Base-by-base conservation (phyloP, 2,888 invertebrate genomes). In the Matsumyia berberina region DNA sequence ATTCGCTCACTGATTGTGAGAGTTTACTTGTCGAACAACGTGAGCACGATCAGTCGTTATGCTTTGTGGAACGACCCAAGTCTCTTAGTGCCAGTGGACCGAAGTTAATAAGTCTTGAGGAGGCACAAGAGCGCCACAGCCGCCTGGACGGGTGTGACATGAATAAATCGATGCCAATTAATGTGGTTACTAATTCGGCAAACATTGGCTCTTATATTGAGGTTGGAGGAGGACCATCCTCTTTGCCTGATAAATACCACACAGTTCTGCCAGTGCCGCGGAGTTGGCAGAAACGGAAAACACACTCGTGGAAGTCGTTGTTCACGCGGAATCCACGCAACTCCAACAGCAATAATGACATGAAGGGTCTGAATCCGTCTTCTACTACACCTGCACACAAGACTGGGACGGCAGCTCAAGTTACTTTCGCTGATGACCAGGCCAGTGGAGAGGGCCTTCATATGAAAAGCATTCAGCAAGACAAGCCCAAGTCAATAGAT, bases 41-140 rank as follows among this genome's bases (percentile, higher is more conserved):
- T 86, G 94, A 73, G 91, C 93, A 77, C 88, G 90, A 87, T 92
- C 93, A 87, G 66, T 91, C 90, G 87, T 91, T 74, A 88, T 92
- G 76, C 90, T 87, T 89, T 62, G 89, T 89, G 0, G 93, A 95
- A 6, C 93, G 98, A 7, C 98, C 98, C 0, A 98, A 98, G 90
- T 98, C 98, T 74, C 91, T 98, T 12, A 97, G 98, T 0, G 95
- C 98, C 86, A 96, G 97, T 44, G 97, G 98, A 0, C 97, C 98
- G 0, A 96, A 97, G 89, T 92, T 99, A 19, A 94, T 99, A 60
- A 97, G 97, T n/a, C 92, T 97, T 83, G 97, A 97, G 90, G 97
- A 97, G 91, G 97, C 97, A 1, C 93, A 96, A 87, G 95, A 94
- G 88, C 93, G 96, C 82, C 95, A 94, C 77, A 92, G 94, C 67